phyloP scores from a whole-genome alignment of 2,888 invertebrate species.

The Cecidostiba fungosa region DNA sequence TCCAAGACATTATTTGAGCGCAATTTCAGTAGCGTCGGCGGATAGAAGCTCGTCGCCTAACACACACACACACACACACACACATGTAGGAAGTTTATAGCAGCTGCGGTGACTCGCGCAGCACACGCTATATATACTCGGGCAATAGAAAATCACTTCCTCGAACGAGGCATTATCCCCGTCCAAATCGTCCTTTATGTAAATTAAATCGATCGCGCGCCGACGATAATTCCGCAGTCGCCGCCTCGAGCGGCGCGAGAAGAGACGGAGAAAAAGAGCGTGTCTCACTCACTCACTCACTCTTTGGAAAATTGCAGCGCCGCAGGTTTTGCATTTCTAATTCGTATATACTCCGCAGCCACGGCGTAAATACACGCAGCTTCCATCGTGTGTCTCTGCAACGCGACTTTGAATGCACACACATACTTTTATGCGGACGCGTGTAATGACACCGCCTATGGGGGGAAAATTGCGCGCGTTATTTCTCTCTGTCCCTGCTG shows the following conservation, averaged over 20 bases:
- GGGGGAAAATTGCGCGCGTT: slow-evolving; percentile 47
- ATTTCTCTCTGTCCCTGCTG: slow-evolving; percentile 31
- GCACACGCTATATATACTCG: neutral
- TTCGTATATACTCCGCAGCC: slow-evolving; percentile 40
- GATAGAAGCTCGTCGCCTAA: neutral
- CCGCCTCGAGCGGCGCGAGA: slow-evolving; percentile 7
- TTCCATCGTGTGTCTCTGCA: slow-evolving; percentile 3
- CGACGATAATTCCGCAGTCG: slow-evolving; percentile 63
- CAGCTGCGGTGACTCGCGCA: neutral
- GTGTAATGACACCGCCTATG: slow-evolving; percentile 47
- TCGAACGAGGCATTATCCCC: slow-evolving; percentile 56
- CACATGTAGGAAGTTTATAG: slow-evolving; percentile 13
- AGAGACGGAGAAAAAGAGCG: slow-evolving; percentile 52
- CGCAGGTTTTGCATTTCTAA: slow-evolving; percentile 68
- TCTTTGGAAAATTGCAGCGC: slow-evolving; percentile 56
- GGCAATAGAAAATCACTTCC: slow-evolving; percentile 60
- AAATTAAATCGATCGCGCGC: slow-evolving; percentile 67
- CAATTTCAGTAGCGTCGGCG: slow-evolving; percentile 54
- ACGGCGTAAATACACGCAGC: neutral
- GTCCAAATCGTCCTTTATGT: slow-evolving; percentile 63
- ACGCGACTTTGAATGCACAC: slow-evolving; percentile 35
- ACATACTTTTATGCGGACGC: neutral
- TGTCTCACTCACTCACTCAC: slow-evolving; percentile 31
- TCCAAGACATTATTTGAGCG: slow-evolving; percentile 19
- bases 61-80: neutral